Base-by-base conservation (phyloP, 1,140 invertebrate species). In the Venustaconcha ellipsiformis region DNA sequence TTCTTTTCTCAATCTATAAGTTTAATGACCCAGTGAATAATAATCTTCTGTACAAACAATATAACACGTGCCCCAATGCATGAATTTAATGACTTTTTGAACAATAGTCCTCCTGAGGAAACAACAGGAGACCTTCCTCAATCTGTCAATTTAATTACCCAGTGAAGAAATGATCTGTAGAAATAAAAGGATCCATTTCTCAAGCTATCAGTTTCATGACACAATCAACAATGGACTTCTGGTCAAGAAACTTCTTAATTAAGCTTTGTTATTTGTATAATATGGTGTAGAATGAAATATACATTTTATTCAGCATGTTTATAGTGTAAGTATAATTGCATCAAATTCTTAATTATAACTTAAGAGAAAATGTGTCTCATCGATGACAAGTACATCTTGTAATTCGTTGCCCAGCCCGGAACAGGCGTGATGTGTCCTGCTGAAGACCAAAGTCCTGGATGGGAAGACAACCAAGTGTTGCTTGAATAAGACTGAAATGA, bases 351-450 rank as follows among this genome's bases (percentile, higher is more conserved):
- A 15, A 17, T 65, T 26, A 65, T 55, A 57, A 6, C 11, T 26
- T 73, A 17, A 30, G 37, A 74, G 30, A 58, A 64, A 68, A 62
- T n/a, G 59, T 37, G n/a, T 70, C 2, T 18, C n/a, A 69, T 65
- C 20, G 30, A 3, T 78, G 20, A 15, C 73, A 84, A 91, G 90
- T 90, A 94, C 94, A 95, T 90, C 93, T 94, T 72, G 92, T 89
- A 55, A 95, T 86, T 82, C 94, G 90, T 75, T 92, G 91, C 13
- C 92, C 94, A 72, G 92, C 92, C 84, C 93, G 89, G 83, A 94
- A 92, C 67, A 95, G 93, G 87, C 93, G 94, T 78, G 89, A 87
- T n/a, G 92, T 91, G 84, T 96, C 94, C 85, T 94, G 93, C 70
- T 92, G 90, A 15, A 96, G 87, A 20, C 92, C 92, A 56, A 92